Percentiles rank a stretch among this genome's conserved stretches.
Conservation (phyloP, 2,797 vertebrate species). For the Oreochromis grahami region DNA sequence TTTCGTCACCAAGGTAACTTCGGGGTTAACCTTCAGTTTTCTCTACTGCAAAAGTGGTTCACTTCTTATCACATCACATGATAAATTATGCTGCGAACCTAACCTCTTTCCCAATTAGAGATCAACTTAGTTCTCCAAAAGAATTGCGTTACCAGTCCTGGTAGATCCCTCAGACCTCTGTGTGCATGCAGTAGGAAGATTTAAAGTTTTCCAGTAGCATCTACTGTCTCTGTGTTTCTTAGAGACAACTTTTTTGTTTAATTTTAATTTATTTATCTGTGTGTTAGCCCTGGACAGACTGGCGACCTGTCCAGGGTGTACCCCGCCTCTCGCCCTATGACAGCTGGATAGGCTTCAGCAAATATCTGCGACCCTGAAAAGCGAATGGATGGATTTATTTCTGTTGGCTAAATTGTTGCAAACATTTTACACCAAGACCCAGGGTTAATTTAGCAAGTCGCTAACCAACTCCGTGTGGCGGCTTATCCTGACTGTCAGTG, state of each 20-base stretch:
- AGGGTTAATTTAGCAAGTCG: rapidly evolving
- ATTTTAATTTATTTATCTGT: not conserved
- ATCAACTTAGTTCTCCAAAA: not conserved
- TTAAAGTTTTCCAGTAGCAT: not conserved
- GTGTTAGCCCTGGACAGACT: not conserved
- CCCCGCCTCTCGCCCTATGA: not conserved
- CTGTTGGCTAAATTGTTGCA: not conserved
- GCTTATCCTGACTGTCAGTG: rapidly evolving
- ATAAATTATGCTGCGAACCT: not conserved
- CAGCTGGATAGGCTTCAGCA: not conserved
- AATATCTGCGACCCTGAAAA: no score
- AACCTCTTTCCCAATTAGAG: not conserved
- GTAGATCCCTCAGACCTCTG: not conserved
- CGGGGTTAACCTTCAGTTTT: rapidly evolving
- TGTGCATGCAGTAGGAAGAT: not conserved
- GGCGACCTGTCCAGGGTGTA: rapidly evolving
- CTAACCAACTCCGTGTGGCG: rapidly evolving
- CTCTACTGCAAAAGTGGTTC: not conserved
- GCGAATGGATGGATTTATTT: not conserved
- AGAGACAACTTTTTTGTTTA: not conserved
- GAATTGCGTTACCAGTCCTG: not conserved
- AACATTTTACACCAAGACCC: not conserved
- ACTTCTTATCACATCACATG: not conserved
- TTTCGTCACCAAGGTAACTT: not conserved
- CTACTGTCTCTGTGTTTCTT: not conserved